Base-by-base conservation (phyloP, 2,888 invertebrate genomes). In the Sinopyrophorus schimmeli region DNA sequence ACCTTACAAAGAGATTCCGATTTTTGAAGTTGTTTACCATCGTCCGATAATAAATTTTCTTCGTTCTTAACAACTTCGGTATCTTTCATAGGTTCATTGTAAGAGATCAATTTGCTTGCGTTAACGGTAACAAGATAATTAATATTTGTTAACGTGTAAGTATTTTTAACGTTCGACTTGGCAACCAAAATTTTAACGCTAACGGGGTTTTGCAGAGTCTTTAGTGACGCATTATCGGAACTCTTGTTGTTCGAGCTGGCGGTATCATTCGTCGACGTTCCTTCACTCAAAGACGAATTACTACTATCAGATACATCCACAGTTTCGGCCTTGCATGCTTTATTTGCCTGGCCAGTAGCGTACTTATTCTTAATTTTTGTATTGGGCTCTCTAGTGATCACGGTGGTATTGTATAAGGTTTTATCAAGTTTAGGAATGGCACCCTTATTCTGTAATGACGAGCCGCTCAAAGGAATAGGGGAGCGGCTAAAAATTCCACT, bases 401-500 rank as follows among this genome's bases (percentile, higher is more conserved):
- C 62, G 20, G 65, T 55, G 56, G 57, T 64, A 60, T 64, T 55
- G 41, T 65, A 55, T 35, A 65, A 55, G n/a, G 59, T 61, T 46
- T 63, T 54, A 15, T 63, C 64, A 3, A 69, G 69, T 54, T 63
- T 68, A 9, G 70, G 67, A 30, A 63, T 55, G 20, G 63, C 60
- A 23, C 65, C 64, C 48, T 55, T 59, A 43, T 49, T 55, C 59
- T 62, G 66, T 42, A 70, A 53, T 6, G 65, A 77, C 66, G 66
- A 73, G 60, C 74, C 74, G 73, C 70, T 70, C 62, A 65, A 72
- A 69, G 63, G 76, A 66, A 66, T 77, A 70, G 62, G 80, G 69
- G 73, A 80, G 75, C 67, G 78, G 76, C 79, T 77, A 75, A 67
- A 78, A 67, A 68, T 78, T 67, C 66, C 78, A 56, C 80, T 79